phyloP scores from a whole-genome alignment of 2,113 vertebrate species.

The Sinocyclocheilus grahami region DNA sequence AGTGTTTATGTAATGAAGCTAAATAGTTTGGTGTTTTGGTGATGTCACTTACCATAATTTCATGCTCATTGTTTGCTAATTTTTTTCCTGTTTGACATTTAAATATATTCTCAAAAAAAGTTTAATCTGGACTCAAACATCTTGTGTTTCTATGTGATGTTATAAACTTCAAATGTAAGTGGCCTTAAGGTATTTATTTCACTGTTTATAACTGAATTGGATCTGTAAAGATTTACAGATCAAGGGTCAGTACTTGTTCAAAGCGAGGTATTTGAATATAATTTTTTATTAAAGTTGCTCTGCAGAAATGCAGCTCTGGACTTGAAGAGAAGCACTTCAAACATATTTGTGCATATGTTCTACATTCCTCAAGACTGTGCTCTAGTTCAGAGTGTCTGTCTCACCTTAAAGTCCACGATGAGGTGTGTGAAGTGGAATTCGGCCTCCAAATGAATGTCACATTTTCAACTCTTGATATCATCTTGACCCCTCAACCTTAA shows the following conservation, averaged over 20 bases:
- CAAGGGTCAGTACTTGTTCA: too few relatives aligned
- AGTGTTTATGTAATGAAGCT: neutral
- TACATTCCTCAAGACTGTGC: conserved; percentile 58
- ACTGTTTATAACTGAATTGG: too few relatives aligned
- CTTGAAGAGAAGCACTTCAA: conserved; percentile 28
- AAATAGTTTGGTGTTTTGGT: neutral
- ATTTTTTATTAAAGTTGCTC: neutral
- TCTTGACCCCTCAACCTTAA: neutral
- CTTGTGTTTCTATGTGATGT: too few relatives aligned
- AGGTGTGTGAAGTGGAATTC: conserved; percentile 99
- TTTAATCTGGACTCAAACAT: too few relatives aligned
- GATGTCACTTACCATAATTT: neutral
- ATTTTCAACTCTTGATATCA: conserved; percentile 86
- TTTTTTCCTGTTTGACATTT: neutral
- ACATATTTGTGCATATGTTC: conserved; percentile 42
- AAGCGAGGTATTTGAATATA: too few relatives aligned
- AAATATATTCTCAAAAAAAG: neutral
- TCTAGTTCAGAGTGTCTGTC: conserved; percentile 44
- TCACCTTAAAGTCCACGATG: conserved; percentile 99
- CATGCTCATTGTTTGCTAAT: neutral
- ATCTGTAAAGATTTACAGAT: too few relatives aligned
- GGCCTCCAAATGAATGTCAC: conserved; percentile 92
- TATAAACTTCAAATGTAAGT: too few relatives aligned
- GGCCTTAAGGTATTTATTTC: too few relatives aligned
- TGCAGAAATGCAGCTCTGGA: neutral